phyloP scores from a whole-genome alignment of 2,888 invertebrate species.

The Hypomecis atomaria region DNA sequence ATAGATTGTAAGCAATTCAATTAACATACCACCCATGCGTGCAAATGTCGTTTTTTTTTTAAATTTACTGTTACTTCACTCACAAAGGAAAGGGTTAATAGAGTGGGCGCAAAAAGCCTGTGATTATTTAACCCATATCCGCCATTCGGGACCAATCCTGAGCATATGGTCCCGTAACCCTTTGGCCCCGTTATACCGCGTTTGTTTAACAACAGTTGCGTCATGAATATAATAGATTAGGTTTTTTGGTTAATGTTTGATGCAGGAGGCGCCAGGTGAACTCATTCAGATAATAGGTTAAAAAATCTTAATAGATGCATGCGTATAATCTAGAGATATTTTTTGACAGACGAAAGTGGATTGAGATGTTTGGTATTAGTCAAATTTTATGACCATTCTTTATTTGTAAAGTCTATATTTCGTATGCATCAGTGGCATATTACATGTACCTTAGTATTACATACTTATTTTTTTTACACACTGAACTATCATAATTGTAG shows the following conservation, averaged over 20 bases:
- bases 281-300: constrained; percentile 39
- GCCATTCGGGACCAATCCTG: constrained; percentile 59
- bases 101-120: constrained; percentile 70
- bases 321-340: constrained; percentile 24
- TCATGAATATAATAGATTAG: constrained; percentile 67
- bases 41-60: constrained; percentile 70
- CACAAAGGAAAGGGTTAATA: constrained; percentile 75
- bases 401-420: too few relatives aligned
- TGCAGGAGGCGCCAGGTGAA: constrained; percentile 69
- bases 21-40: constrained; percentile 69
- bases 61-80: constrained; percentile 67
- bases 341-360: background rate
- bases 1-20: constrained; percentile 66
- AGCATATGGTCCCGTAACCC: constrained; percentile 80
- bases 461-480: too few relatives aligned
- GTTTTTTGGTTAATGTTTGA: constrained; percentile 54
- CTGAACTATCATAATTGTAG: too few relatives aligned
- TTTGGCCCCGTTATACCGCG: constrained; percentile 80
- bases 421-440: too few relatives aligned
- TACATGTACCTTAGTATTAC: too few relatives aligned
- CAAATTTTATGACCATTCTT: too few relatives aligned
- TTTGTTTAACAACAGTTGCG: constrained; percentile 77
- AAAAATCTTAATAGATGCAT: constrained; percentile 38
- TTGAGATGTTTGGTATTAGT: background rate
- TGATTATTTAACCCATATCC: constrained; percentile 84